Evolutionary conservation across 2,888 invertebrate species (phyloP).

Genomic region (Desoria tigrina): DNA sequence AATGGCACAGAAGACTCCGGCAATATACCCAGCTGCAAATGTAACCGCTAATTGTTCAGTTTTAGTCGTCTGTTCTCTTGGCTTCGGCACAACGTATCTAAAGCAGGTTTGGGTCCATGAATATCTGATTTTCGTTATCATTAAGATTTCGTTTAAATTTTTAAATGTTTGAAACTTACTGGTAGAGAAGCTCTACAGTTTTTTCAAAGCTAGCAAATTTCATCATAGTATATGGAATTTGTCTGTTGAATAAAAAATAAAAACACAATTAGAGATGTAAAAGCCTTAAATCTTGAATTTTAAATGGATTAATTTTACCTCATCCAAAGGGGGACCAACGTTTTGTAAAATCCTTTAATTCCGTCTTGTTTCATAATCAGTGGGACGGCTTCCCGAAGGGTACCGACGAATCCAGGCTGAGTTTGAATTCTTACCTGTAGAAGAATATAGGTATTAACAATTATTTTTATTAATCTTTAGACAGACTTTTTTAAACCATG

Average conservation of each 20-base stretch:
- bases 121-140: background rate
- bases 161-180: conserved; percentile 55
- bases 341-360: conserved; percentile 87
- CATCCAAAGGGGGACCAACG: conserved; percentile 92
- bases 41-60: conserved; percentile 91
- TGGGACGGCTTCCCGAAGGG: conserved; percentile 84
- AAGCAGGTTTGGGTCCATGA: too few relatives aligned
- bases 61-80: conserved; percentile 84
- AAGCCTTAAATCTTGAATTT: too few relatives aligned
- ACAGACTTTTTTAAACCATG: background rate
- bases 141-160: too few relatives aligned
- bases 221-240: conserved; percentile 99
- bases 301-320: too few relatives aligned
- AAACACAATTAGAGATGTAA: too few relatives aligned
- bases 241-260: too few relatives aligned
- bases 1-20: conserved; percentile 97
- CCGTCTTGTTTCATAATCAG: conserved; percentile 87
- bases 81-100: conserved; percentile 88
- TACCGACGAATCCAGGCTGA: conserved; percentile 85
- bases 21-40: conserved; percentile 96
- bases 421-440: conserved; percentile 89
- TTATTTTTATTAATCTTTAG: background rate
- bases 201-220: conserved; percentile 98
- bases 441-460: background rate
- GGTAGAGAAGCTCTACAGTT: conserved; percentile 89